Evolutionary conservation across 2,797 vertebrate species (phyloP).

Genomic region (Iguana delicatissima): DNA sequence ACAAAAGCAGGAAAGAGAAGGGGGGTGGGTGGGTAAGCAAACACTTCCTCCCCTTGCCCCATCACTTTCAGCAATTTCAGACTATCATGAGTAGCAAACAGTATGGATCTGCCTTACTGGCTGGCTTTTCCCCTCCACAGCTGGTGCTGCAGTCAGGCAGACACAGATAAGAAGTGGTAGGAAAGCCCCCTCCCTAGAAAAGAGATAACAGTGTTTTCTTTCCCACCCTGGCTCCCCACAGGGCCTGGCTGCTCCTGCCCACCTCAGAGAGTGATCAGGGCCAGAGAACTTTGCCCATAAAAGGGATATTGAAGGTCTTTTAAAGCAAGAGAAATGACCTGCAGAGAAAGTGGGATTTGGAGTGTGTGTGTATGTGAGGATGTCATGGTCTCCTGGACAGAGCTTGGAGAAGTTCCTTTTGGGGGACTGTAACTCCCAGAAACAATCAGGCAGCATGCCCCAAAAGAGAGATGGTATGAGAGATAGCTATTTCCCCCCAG

Average conservation of each 20-base stretch:
- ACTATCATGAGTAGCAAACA: conserved; percentile 5
- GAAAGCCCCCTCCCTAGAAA: conserved; percentile 42
- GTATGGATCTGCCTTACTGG: conserved; percentile 46
- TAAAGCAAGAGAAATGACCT: background rate
- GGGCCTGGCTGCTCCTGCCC: background rate
- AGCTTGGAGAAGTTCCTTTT: background rate
- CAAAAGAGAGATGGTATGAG: too few species aligned
- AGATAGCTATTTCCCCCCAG: background rate
- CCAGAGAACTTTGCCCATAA: background rate
- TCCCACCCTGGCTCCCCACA: conserved; percentile 12
- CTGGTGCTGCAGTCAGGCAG: background rate
- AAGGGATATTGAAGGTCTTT: background rate
- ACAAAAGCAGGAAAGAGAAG: conserved; percentile 74
- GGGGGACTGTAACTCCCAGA: too few species aligned
- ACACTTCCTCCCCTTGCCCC: conserved; percentile 43
- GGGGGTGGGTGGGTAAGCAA: conserved; percentile 59
- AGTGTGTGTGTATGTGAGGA: background rate
- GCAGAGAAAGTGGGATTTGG: accelerated
- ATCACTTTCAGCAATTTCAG: background rate
- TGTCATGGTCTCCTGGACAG: background rate
- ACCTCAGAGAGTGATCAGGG: background rate
- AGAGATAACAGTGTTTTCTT: background rate
- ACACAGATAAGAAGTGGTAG: conserved; percentile 47
- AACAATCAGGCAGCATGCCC: too few species aligned
- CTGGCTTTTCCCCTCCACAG: background rate